These are phyloP conservation scores for Enteromius afrohamiltoni DNA, from an alignment of 2,797 vertebrate genomes.

Conservation along the genomic window DNA sequence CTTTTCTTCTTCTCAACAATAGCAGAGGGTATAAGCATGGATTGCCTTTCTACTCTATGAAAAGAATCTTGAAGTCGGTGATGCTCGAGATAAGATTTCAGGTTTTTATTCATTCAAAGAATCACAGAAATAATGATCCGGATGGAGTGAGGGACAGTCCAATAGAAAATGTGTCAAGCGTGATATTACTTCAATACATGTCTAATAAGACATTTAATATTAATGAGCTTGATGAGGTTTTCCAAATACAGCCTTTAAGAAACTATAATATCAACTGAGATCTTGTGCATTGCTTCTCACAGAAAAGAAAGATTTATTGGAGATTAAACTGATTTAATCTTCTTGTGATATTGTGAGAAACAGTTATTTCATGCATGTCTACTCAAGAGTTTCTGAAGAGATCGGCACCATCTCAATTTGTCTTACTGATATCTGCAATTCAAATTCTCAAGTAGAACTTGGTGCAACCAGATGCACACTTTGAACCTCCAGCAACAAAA, in stretches of 20 bases:
- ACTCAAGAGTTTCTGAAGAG: background rate
- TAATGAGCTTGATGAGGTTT: background rate
- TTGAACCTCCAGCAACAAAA: background rate
- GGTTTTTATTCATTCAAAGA: constrained; percentile 7
- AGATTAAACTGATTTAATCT: background rate
- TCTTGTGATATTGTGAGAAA: background rate
- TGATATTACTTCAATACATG: background rate
- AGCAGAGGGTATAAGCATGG: background rate
- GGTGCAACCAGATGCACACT: background rate
- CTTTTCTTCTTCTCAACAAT: constrained; percentile 11
- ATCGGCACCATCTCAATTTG: background rate
- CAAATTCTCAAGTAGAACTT: background rate
- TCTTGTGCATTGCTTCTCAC: background rate
- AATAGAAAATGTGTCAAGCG: background rate
- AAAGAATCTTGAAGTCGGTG: background rate
- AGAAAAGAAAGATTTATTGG: background rate
- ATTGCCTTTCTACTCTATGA: background rate
- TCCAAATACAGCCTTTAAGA: background rate
- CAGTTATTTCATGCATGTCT: background rate
- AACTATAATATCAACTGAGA: background rate
- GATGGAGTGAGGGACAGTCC: background rate
- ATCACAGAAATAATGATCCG: background rate
- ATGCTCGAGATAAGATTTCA: background rate
- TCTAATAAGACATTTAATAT: background rate
- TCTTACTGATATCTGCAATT: too few relatives aligned